Conservation (phyloP, 2,113 vertebrate species). For the Ardeotis arabs region DNA sequence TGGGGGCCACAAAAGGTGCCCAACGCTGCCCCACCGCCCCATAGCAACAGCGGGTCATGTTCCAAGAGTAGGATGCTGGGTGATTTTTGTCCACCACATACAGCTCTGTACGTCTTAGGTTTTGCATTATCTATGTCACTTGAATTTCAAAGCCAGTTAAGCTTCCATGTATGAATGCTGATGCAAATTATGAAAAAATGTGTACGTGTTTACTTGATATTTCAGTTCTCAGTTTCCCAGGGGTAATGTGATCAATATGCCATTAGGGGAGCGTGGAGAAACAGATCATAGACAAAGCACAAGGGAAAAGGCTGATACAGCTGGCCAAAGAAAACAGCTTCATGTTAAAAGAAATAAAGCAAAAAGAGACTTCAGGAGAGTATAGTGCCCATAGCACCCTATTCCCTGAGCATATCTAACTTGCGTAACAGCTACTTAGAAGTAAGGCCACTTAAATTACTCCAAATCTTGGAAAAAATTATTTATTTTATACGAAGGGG, state of each 20-base stretch:
- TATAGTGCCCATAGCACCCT: not conserved
- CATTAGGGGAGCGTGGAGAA: not conserved
- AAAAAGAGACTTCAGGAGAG: not conserved
- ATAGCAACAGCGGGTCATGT: accelerated
- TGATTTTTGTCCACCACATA: not conserved
- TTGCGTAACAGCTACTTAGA: not conserved
- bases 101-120: not conserved
- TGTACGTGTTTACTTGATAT: not conserved
- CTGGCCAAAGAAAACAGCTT: not conserved
- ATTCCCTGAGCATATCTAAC: not conserved
- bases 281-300: not conserved
- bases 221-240: not conserved
- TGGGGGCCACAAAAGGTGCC: accelerated
- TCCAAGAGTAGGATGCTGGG: accelerated
- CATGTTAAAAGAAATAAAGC: not conserved
- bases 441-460: not conserved
- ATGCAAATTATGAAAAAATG: not conserved
- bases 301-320: not conserved
- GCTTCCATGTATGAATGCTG: not conserved
- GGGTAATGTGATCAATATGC: not conserved
- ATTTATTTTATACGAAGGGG: not conserved
- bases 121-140: not conserved
- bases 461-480: not conserved
- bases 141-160: not conserved
- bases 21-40: not conserved